Percentiles rank a stretch among this genome's conserved stretches.
These are phyloP conservation scores for Microctenopoma lineatum DNA, from an alignment of 2,797 vertebrate genomes.

Conservation along the genomic window DNA sequence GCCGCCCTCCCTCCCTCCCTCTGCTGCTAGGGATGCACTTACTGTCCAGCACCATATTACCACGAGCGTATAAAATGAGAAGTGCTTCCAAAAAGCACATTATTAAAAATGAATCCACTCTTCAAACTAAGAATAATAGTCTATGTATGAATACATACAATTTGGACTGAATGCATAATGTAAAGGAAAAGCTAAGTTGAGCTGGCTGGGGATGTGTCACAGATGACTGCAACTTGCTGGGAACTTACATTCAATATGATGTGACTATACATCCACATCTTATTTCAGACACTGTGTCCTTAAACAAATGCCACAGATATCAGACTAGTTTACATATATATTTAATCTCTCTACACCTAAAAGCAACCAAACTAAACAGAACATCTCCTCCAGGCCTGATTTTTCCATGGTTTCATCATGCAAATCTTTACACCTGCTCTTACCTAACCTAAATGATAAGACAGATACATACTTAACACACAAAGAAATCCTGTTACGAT, in stretches of 20 bases:
- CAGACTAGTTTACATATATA: background rate
- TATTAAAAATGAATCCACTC: too few species aligned
- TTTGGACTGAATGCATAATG: slow-evolving; percentile 45
- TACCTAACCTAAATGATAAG: background rate
- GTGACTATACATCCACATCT: background rate
- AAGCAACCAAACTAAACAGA: slow-evolving; percentile 4
- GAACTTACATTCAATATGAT: slow-evolving; percentile 22
- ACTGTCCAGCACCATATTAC: background rate
- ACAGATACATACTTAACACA: background rate
- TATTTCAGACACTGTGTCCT: background rate
- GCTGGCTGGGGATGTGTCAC: slow-evolving; percentile 15
- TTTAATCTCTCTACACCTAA: background rate
- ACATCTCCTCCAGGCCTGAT: background rate
- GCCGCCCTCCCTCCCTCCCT: background rate
- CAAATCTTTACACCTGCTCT: background rate
- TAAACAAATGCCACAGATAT: background rate
- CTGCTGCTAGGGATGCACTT: background rate
- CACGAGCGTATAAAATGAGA: background rate
- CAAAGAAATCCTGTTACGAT: background rate
- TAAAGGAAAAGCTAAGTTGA: slow-evolving; percentile 24
- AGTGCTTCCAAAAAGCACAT: too few species aligned
- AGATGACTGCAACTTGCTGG: slow-evolving; percentile 25
- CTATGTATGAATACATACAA: slow-evolving; percentile 23
- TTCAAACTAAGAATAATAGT: too few species aligned
- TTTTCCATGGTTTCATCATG: background rate